These are phyloP conservation scores for Crocuta crocuta DNA, from an alignment of 2,113 vertebrate genomes.

Conservation along the genomic window DNA sequence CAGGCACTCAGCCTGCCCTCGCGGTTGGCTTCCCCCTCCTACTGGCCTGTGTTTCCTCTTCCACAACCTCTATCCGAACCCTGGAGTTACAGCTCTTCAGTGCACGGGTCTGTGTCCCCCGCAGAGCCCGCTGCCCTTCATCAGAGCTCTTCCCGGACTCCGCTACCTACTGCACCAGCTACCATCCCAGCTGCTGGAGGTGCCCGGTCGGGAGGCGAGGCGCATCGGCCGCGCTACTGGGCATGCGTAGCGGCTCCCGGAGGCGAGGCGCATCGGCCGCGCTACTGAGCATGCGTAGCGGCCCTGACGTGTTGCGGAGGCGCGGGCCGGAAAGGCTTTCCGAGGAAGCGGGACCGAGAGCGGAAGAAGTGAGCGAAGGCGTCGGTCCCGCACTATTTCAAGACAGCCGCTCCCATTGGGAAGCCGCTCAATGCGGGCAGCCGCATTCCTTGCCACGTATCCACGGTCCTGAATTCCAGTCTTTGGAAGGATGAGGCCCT, in stretches of 20 bases:
- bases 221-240: background rate
- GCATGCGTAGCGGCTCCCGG: background rate
- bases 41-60: background rate
- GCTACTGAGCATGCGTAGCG: background rate
- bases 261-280: background rate
- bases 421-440: background rate
- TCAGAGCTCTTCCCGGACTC: background rate
- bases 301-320: background rate
- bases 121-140: background rate
- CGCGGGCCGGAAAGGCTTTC: background rate
- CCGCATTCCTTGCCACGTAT: no score
- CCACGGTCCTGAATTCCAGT: no score
- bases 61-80: background rate
- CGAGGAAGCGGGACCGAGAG: background rate
- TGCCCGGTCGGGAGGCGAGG: no score
- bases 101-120: background rate
- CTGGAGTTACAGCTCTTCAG: background rate
- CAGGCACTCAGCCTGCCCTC: background rate
- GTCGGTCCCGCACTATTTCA: background rate
- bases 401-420: background rate
- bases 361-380: background rate
- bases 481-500: background rate
- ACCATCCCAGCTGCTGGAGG: background rate
- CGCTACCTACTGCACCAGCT: rapidly evolving
- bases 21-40: background rate